Percentiles rank a stretch among this genome's conserved stretches.
phyloP scores from a whole-genome alignment of 2,888 invertebrate genomes.

The Sicus ferrugineus region DNA sequence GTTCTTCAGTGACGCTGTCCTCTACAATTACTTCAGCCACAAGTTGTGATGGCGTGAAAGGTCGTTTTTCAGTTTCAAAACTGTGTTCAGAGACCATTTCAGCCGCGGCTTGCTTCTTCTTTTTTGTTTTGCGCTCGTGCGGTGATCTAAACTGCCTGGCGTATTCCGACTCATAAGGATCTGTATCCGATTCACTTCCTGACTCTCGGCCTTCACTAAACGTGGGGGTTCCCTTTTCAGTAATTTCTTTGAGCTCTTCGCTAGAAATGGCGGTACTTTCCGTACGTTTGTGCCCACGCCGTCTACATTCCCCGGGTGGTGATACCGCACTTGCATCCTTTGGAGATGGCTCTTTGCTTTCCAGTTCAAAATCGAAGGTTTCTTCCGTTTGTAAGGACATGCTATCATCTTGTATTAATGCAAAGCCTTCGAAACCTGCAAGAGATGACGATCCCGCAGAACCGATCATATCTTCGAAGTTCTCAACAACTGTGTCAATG shows the following conservation, averaged over 20 bases:
- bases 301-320: slow-evolving; percentile 52
- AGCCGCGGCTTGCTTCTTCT: slow-evolving; percentile 58
- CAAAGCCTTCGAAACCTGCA: slow-evolving; percentile 60
- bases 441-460: slow-evolving; percentile 62
- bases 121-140: slow-evolving; percentile 56
- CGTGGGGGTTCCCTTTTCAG: slow-evolving; percentile 52
- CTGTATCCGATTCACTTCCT: slow-evolving; percentile 65
- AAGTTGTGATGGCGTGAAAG: slow-evolving; percentile 61
- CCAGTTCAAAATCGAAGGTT: slow-evolving; percentile 53
- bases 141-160: slow-evolving; percentile 64
- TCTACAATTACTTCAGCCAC: slow-evolving; percentile 63
- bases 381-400: slow-evolving; percentile 52
- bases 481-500: slow-evolving; percentile 63
- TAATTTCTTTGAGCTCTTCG: slow-evolving; percentile 51
- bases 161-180: slow-evolving; percentile 65
- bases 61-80: slow-evolving; percentile 57
- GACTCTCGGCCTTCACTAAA: slow-evolving; percentile 62
- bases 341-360: slow-evolving; percentile 52
- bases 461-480: slow-evolving; percentile 59
- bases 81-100: slow-evolving; percentile 63
- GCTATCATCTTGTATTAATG: slow-evolving; percentile 51
- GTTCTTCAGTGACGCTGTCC: slow-evolving; percentile 60
- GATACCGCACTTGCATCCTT: slow-evolving; percentile 50
- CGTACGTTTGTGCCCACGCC: slow-evolving; percentile 68
- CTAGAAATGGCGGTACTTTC: slow-evolving; percentile 66